Percentiles rank a stretch among this genome's conserved stretches.
phyloP scores from a whole-genome alignment of 2,888 invertebrate genomes.

The Oscheius sp. region DNA sequence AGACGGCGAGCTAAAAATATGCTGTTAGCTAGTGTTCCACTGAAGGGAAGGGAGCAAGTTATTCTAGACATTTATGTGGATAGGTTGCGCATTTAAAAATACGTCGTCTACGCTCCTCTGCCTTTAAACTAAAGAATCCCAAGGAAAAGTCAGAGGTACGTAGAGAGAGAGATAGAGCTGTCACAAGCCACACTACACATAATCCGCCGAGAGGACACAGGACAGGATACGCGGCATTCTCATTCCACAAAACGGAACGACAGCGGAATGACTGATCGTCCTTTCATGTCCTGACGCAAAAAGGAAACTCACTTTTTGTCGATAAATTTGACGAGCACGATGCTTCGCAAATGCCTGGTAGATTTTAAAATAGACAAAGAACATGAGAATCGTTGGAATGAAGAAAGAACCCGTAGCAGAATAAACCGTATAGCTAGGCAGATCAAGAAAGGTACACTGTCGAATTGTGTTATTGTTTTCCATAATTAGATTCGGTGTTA shows the following conservation, averaged over 20 bases:
- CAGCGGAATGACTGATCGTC: background rate
- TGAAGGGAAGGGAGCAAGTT: background rate
- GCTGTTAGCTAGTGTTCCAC: slow-evolving; percentile 29
- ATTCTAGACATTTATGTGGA: slow-evolving; percentile 3
- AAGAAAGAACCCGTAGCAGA: slow-evolving; percentile 84
- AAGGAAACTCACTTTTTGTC: slow-evolving; percentile 65
- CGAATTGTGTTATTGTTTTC: slow-evolving; percentile 47
- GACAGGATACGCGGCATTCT: slow-evolving; percentile 30
- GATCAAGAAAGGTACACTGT: slow-evolving; percentile 67
- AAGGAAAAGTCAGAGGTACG: background rate
- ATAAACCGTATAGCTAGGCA: slow-evolving; percentile 73
- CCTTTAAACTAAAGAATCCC: slow-evolving; percentile 1
- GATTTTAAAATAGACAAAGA: slow-evolving; percentile 98
- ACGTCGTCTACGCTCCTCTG: too few species aligned
- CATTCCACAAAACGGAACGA: slow-evolving; percentile 31
- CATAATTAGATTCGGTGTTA: slow-evolving; percentile 44
- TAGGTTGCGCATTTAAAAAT: background rate
- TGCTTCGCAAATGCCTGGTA: slow-evolving; percentile 75
- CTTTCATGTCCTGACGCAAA: background rate
- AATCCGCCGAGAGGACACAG: slow-evolving; percentile 24
- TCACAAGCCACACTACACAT: slow-evolving; percentile 21
- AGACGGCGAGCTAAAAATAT: slow-evolving; percentile 68
- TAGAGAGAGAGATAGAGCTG: background rate
- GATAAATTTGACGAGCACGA: slow-evolving; percentile 71
- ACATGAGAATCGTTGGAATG: slow-evolving; percentile 98